A percentile compares a stretch with the other conserved stretches of the same genome.
phyloP scores from a whole-genome alignment of 2,888 invertebrate species.

The Furcula furcula region DNA sequence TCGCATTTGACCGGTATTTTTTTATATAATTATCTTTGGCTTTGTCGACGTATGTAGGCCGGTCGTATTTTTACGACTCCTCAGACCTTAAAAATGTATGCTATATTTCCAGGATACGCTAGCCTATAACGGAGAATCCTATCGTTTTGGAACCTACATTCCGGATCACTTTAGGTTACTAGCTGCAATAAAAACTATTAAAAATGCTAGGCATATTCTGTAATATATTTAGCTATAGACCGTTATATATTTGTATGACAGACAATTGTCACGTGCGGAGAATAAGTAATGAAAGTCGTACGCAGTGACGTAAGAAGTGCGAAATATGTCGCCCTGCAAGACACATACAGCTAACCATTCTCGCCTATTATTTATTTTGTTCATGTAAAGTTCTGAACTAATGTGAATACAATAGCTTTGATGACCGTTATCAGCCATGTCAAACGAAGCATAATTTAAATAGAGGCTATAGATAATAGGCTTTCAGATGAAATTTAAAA shows the following conservation, averaged over 20 bases:
- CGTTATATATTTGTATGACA: constrained; percentile 17
- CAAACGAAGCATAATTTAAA: no score
- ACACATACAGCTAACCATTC: background rate
- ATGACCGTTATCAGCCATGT: background rate
- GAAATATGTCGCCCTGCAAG: constrained; percentile 12
- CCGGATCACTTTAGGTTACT: no score
- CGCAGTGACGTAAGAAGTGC: constrained; percentile 19
- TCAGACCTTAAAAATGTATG: no score
- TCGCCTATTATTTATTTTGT: background rate
- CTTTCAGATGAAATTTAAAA: no score
- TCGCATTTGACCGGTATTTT: no score
- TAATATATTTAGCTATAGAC: constrained; percentile 6
- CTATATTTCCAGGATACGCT: background rate
- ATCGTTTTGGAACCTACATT: background rate
- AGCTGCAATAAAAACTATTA: background rate
- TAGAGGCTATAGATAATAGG: no score
- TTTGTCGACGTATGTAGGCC: no score
- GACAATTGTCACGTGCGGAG: constrained; percentile 11
- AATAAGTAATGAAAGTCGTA: constrained; percentile 18
- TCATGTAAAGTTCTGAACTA: background rate
- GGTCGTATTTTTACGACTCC: background rate
- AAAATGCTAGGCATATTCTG: constrained; percentile 1
- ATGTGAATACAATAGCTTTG: background rate
- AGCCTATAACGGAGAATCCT: background rate
- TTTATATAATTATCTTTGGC: no score